Evolutionary conservation across 2,113 vertebrate species (phyloP), one percentile per base, ranked within the genome.

Genomic region (Brachyhypopomus gauderio): DNA sequence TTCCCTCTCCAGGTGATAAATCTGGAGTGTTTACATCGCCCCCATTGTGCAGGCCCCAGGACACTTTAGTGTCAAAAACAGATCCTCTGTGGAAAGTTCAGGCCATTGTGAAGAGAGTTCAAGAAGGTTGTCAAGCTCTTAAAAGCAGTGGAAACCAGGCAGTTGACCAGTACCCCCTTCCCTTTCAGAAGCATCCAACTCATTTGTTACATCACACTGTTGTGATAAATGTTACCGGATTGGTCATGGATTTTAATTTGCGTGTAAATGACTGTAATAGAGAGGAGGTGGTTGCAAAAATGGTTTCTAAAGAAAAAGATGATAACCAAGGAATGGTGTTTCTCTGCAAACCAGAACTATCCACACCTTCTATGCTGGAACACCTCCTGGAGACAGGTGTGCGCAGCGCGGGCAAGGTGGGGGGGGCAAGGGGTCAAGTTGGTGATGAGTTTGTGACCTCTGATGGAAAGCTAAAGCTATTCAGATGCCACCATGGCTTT

Each of bases 371-470:
- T 0, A 92, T 93, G 91, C 81, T 94, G 0, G 92, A 94, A 62
- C 91, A 89, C 30, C 91, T 94, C 22, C 80, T 94, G 19, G 85
- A 71, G 3, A 89, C 88, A 2, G 92, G 93, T 6, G 86, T 93
- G 60, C 91, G 91, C 17, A 90, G 91, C 25, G 92, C 92, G 4
- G 93, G 93, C 23, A 89, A 88, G 83, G 92, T 93, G 11, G 93
- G 89, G 11, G 93, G 92, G 62, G 90, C 88, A 0, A 89, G 88
- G 34, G 93, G 92, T 62, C 91, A 92, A 77, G 85, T 92, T 0
- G 92, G 93, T 1, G 92, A 94, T 12, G 92, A 94, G 88, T 93
- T 94, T 85, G 90, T 94, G 3, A 93, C 92, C 83, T 91, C 91
- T 0, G 91, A 94, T 45, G 93, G 93, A 56, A 93, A 90, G 81